These are phyloP conservation scores for Drosophila neutralis DNA, from an alignment of 2,888 invertebrate genomes.

Conservation along the genomic window DNA sequence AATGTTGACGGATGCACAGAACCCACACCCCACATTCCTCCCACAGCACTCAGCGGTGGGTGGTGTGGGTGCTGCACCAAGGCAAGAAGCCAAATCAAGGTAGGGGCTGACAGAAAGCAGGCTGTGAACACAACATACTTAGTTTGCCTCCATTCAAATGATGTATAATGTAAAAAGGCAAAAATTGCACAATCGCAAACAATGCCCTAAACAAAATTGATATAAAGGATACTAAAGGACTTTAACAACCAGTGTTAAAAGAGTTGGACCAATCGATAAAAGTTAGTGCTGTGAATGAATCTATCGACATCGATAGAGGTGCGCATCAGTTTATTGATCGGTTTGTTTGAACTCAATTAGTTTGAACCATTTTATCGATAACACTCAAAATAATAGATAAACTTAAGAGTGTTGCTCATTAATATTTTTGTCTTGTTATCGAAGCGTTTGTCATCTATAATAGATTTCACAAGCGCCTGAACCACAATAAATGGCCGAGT, in stretches of 20 bases:
- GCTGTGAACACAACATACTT: constrained; percentile 17
- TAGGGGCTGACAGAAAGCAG: not conserved
- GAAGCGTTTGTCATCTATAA: constrained; percentile 5
- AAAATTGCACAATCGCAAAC: not conserved
- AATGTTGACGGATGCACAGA: constrained; percentile 52
- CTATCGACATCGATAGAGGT: constrained; percentile 1
- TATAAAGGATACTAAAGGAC: not conserved
- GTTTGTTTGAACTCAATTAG: not conserved
- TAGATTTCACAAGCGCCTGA: constrained; percentile 36
- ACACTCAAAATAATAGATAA: not conserved
- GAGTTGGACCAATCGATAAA: not conserved
- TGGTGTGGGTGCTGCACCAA: constrained; percentile 13
- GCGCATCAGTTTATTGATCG: not conserved
- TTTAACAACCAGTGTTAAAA: not conserved
- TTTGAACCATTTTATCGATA: not conserved
- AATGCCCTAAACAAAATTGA: not conserved
- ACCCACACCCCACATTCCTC: not conserved
- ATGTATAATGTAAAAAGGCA: constrained; percentile 13
- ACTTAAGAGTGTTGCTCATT: not conserved
- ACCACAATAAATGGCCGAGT: constrained; percentile 16
- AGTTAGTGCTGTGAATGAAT: not conserved
- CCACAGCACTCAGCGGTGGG: not conserved
- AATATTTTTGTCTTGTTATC: not conserved
- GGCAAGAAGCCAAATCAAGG: constrained; percentile 13
- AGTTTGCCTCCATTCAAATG: not conserved